Conservation (phyloP, 2,888 invertebrate species). For the Drymonia ruficornis region DNA sequence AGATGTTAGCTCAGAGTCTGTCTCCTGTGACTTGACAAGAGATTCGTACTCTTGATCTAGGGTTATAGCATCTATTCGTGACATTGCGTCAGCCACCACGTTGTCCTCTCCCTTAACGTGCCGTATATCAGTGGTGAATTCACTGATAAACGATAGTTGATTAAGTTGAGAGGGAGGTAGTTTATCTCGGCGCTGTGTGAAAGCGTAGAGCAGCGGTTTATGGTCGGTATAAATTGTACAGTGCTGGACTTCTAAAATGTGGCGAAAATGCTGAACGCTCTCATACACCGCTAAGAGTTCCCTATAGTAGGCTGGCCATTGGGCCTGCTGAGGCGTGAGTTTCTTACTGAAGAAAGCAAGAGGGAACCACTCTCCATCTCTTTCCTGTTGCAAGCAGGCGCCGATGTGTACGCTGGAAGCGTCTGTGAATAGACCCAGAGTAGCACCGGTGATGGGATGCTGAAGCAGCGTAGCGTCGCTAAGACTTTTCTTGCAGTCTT, state of each 20-base stretch:
- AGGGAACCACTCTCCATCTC: slow-evolving; percentile 13
- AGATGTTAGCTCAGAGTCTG: not conserved
- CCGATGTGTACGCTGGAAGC: slow-evolving; percentile 16
- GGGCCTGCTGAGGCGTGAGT: too few species aligned
- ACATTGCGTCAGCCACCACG: slow-evolving; percentile 36
- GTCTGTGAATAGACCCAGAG: slow-evolving; percentile 15
- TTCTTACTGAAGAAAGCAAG: too few species aligned
- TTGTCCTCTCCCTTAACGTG: slow-evolving; percentile 33
- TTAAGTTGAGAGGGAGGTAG: slow-evolving; percentile 16
- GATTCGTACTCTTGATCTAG: slow-evolving; percentile 1
- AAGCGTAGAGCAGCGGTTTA: slow-evolving; percentile 26
- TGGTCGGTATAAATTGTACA: slow-evolving; percentile 27
- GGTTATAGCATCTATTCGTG: slow-evolving; percentile 26
- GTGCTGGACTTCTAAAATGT: slow-evolving; percentile 18
- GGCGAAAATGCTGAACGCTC: slow-evolving; percentile 22
- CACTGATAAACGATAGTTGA: slow-evolving; percentile 30
- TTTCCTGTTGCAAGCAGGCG: slow-evolving; percentile 17
- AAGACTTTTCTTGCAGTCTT: not conserved
- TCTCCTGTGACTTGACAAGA: not conserved
- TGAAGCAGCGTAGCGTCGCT: not conserved
- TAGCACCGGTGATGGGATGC: not conserved
- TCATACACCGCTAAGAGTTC: too few species aligned
- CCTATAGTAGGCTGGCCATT: too few species aligned
- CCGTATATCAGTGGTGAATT: slow-evolving; percentile 37
- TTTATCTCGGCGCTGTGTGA: slow-evolving; percentile 22